Base-by-base conservation (phyloP, 2,113 vertebrate species). In the Vidua chalybeata region DNA sequence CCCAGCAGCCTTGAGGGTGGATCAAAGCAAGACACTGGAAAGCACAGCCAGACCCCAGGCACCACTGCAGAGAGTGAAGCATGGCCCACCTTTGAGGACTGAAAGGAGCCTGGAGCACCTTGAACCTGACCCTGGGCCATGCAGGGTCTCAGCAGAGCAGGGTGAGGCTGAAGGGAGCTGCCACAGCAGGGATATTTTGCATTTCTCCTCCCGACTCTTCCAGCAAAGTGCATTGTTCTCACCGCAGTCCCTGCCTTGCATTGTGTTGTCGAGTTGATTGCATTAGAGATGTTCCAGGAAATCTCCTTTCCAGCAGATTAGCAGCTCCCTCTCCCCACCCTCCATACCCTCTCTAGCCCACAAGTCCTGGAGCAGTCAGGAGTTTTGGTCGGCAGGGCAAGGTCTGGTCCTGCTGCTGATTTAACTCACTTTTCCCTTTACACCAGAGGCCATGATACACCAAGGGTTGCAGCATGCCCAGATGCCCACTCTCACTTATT, bases 281-380 rank as follows among this genome's bases (percentile, higher is more conserved):
- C 69, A 46, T 82, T 30, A 88, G 69, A 79, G 85, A 26, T 55
- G 85, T 94, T 86, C 63, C 9, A 1, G 85, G 92, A 94, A 95
- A 63, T 35, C 69, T 89, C 61, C 67, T 83, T 93, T 35, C 46
- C 79, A 85, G 59, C 19, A 85, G 59, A 90, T 93, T 46, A 87
- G 23, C 74, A 49, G 46, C 22, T 87, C 23, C 13, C 14, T 69
- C n/a, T 87, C 55, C 61, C 30, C 41, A 51, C 15, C 76, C 61
- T 49, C 71, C 7, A 3, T 4, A 18, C 10, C 8, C 10, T 75
- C 48, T 18, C 20, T 11, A 45, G 71, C 46, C 30, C 4, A 2
- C 1, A 3, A 67, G 35, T 58, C 37, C 67, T 2, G 3, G 39
- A 62, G 49, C 51, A 37, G 26, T 14, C 19, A 54, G 46, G 26